Percentiles rank a stretch among this genome's conserved stretches.
These are phyloP conservation scores for Parotia lawesii DNA, from an alignment of 2,113 vertebrate genomes.

Conservation along the genomic window DNA sequence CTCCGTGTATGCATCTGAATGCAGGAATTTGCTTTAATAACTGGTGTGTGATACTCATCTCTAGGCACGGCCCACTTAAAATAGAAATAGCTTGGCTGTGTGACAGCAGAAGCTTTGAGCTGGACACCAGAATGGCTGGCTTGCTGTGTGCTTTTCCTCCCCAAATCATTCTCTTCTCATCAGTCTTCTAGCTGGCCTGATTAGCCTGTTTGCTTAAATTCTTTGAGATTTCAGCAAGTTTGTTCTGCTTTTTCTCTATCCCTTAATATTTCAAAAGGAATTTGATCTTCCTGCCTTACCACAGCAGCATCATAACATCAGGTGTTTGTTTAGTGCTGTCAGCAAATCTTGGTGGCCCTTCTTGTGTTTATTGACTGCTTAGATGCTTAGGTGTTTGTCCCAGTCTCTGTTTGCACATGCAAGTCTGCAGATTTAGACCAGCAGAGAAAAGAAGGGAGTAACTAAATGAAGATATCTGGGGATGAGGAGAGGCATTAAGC, in stretches of 20 bases:
- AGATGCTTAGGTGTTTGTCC: constrained; percentile 34
- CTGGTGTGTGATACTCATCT: constrained; percentile 1
- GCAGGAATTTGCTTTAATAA: constrained; percentile 48
- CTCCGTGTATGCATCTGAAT: background rate
- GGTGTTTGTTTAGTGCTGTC: constrained; percentile 50
- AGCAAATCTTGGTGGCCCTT: constrained; percentile 44
- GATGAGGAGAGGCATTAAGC: background rate
- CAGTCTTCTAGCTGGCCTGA: background rate
- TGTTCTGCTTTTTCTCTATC: constrained; percentile 21
- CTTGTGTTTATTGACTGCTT: constrained; percentile 51
- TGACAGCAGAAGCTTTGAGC: constrained; percentile 18
- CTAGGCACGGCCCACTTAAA: constrained; percentile 22
- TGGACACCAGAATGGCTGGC: background rate
- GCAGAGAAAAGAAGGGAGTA: background rate
- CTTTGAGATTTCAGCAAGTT: constrained; percentile 7
- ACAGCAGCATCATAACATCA: constrained; percentile 17
- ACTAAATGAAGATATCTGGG: background rate
- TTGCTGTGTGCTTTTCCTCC: background rate
- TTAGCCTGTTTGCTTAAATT: constrained; percentile 15
- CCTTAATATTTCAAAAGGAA: constrained; percentile 30
- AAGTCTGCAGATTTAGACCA: constrained; percentile 42
- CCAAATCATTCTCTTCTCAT: background rate
- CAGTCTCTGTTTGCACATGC: constrained; percentile 45
- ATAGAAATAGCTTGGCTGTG: constrained; percentile 12
- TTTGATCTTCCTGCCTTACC: constrained; percentile 7